Evolutionary conservation across 30 jellyfish, hydroid and myxozoan species (phyloP), one percentile per base, ranked within the genome.

Genomic region (Sanderia malayensis): DNA sequence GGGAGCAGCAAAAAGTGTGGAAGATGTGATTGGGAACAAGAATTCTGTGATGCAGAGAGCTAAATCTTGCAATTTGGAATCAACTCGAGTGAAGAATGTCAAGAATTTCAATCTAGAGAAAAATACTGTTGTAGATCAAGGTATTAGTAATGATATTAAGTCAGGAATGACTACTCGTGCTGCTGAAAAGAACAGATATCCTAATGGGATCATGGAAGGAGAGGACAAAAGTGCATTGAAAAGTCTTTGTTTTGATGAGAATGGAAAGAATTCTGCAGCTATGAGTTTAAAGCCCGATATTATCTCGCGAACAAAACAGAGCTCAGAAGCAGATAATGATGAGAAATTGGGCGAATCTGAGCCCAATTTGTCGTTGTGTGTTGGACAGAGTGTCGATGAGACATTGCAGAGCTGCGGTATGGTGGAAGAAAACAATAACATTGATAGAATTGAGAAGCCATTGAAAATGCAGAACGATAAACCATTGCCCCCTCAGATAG

Each of bases 1-100:
- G 80, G 73, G 66, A 31, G 28, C 70, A 23, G 76, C 24, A 26
- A 57, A 26, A 72, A 78, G 70, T 49, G 17, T 37, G 41, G 62
- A 67, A 71, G 31, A 78, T 78, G 46, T 46, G 46, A n/a, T 33
- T 49, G 23, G 46, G 68, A 46, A 23, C 47, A 18, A 31, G 29
- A 66, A 65, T 33, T 25, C 80, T 41, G 17, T 17, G 19, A 46
- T 68, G 52, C 68, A 68, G 25, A 67, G 80, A 44, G 4, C 68
- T 10, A 55, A 34, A 19, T 49, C 64, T 11, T 49, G 64, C 27
- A 49, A 49, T 49, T 49, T 49, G 7, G 18, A 24, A 11, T 15
- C 64, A 4, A 19, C 27, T 24, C 27, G 18, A 24, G 64, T 9
- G 8, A 49, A 49, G 27, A 49, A 49, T 49, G 25, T 24, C 25